Conservation (phyloP, 35 echinoderm and acorn worm genomes). For the Stichopus chloronotus region DNA sequence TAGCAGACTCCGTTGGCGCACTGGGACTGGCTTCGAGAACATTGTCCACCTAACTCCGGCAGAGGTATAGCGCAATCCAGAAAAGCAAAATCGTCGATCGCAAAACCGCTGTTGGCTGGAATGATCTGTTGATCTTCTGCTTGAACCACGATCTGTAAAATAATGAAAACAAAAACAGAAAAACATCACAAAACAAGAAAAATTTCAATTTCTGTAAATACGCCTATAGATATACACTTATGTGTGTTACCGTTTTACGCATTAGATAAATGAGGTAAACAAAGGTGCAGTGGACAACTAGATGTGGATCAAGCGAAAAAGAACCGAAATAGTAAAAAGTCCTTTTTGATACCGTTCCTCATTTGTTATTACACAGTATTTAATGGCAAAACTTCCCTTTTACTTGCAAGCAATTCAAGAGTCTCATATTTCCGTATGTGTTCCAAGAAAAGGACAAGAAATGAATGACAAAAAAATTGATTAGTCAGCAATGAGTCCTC, state of each 20-base stretch:
- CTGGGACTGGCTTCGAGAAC: conserved; percentile 39
- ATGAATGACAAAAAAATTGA: too few relatives aligned
- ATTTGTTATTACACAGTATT: too few relatives aligned
- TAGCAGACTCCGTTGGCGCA: conserved; percentile 71
- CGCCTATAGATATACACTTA: not conserved
- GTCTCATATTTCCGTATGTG: too few relatives aligned
- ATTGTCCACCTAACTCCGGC: conserved; percentile 1
- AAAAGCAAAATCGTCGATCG: conserved; percentile 59
- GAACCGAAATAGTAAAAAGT: too few relatives aligned
- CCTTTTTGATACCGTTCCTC: too few relatives aligned
- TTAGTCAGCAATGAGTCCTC: too few relatives aligned
- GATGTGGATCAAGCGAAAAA: too few relatives aligned
- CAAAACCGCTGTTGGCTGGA: conserved; percentile 53
- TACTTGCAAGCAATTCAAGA: too few relatives aligned
- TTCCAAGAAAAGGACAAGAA: too few relatives aligned
- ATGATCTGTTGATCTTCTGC: conserved; percentile 50
- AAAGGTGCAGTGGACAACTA: too few relatives aligned
- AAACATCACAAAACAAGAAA: not conserved
- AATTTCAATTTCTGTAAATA: not conserved
- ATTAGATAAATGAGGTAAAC: too few relatives aligned
- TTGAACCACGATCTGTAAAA: conserved; percentile 48
- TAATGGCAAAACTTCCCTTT: too few relatives aligned
- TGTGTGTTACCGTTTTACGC: not conserved
- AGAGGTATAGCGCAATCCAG: conserved; percentile 37
- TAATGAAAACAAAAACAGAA: not conserved